These are phyloP conservation scores for Tiliacea citrago DNA, from an alignment of 2,888 invertebrate species.

Conservation along the genomic window DNA sequence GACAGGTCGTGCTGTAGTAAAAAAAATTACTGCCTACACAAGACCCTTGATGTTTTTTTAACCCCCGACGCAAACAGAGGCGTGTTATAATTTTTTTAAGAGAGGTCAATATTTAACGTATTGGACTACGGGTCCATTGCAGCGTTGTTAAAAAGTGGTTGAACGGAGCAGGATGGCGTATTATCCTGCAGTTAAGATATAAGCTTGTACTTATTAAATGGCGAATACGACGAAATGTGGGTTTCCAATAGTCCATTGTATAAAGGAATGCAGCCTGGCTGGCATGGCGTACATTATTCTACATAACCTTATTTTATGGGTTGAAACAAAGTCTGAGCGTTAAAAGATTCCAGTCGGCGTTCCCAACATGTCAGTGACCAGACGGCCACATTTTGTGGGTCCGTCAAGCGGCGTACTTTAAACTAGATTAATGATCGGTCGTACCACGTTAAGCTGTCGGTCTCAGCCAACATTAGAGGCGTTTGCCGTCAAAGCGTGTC, in stretches of 20 bases:
- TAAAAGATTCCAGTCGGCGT: conserved; percentile 16
- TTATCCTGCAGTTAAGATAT: not conserved
- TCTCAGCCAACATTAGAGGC: conserved; percentile 63
- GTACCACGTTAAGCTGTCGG: conserved; percentile 64
- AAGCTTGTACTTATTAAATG: not conserved
- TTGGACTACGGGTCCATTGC: too few species aligned
- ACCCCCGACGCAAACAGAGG: not conserved
- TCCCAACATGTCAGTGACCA: conserved; percentile 33
- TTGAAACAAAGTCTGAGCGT: conserved; percentile 11
- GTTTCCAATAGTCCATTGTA: not conserved
- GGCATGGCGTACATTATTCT: not conserved
- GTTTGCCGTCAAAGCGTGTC: conserved; percentile 61
- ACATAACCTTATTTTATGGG: not conserved
- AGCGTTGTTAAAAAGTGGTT: not conserved
- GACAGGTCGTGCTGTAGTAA: not conserved
- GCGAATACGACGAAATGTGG: not conserved
- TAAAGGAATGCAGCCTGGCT: not conserved
- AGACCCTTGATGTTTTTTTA: not conserved
- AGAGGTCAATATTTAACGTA: too few species aligned
- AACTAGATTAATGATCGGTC: conserved; percentile 67
- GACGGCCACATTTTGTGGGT: conserved; percentile 56
- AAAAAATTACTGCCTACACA: too few species aligned
- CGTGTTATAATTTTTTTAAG: not conserved
- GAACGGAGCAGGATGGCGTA: not conserved
- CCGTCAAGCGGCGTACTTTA: conserved; percentile 60